phyloP scores from a whole-genome alignment of 2,113 vertebrate genomes.

The Mormoops blainvillei region DNA sequence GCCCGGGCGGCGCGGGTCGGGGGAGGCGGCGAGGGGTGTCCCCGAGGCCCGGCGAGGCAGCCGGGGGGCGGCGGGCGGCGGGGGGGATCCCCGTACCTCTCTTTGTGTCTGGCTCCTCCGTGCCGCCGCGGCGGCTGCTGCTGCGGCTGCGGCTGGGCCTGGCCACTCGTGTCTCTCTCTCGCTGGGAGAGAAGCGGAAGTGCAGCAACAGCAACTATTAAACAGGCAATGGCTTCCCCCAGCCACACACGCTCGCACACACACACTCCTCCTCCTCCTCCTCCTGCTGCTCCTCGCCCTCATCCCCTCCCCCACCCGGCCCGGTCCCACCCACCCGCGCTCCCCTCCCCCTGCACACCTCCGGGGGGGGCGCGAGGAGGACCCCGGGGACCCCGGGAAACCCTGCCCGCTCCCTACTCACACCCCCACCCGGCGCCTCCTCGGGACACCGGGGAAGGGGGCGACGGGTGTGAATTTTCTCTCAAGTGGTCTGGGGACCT shows the following conservation, averaged over 20 bases:
- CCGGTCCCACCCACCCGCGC: slow-evolving; percentile 42
- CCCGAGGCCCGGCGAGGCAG: slow-evolving; percentile 39
- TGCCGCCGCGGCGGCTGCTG: slow-evolving; percentile 75
- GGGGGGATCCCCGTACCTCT: slow-evolving; percentile 78
- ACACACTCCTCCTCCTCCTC: slow-evolving; percentile 28
- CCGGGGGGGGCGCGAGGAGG: neutral
- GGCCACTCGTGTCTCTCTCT: slow-evolving; percentile 87
- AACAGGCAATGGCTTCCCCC: slow-evolving; percentile 83
- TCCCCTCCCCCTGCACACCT: slow-evolving; percentile 31
- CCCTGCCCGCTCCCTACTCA: neutral
- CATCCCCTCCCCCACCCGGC: slow-evolving; percentile 15
- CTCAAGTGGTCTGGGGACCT: neutral
- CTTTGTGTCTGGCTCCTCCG: slow-evolving; percentile 86
- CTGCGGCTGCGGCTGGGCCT: slow-evolving; percentile 84
- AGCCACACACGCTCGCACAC: slow-evolving; percentile 67
- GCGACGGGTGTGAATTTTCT: neutral
- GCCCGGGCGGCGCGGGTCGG: slow-evolving; percentile 18
- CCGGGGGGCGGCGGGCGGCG: slow-evolving; percentile 37
- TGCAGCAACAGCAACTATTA: slow-evolving; percentile 85
- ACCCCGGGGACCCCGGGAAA: neutral
- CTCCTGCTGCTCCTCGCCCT: neutral
- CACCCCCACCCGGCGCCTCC: neutral
- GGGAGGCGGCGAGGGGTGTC: neutral
- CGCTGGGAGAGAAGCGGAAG: slow-evolving; percentile 90
- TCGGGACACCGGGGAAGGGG: slow-evolving; percentile 18